Evolutionary conservation across 2,888 invertebrate genomes (phyloP).

Genomic region (Diaperis boleti): DNA sequence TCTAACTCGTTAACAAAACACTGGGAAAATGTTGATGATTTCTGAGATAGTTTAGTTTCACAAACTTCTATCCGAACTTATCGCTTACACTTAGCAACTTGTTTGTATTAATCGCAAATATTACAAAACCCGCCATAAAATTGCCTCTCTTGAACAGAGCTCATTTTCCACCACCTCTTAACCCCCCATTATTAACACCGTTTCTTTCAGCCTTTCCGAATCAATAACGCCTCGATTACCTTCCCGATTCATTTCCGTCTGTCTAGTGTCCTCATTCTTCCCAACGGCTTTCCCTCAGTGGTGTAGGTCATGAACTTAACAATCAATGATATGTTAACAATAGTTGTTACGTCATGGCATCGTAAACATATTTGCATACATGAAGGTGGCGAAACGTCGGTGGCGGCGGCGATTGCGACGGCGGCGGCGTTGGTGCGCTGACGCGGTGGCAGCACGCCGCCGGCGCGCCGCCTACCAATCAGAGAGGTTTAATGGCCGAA

Average conservation of each 20-base stretch:
- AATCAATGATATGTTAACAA: slow-evolving; percentile 67
- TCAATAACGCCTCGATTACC: slow-evolving; percentile 36
- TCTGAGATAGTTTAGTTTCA: too few relatives aligned
- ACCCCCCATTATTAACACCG: slow-evolving; percentile 16
- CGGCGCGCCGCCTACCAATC: slow-evolving; percentile 53
- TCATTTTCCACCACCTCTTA: too few relatives aligned
- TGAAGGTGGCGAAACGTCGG: slow-evolving; percentile 48
- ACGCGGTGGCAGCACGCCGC: slow-evolving; percentile 1
- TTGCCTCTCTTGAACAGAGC: too few relatives aligned
- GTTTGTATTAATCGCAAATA: too few relatives aligned
- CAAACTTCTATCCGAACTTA: too few relatives aligned
- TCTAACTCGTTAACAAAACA: too few relatives aligned
- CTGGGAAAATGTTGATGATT: too few relatives aligned
- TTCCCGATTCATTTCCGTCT: slow-evolving; percentile 44
- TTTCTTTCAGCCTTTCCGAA: background rate
- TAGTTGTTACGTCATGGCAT: slow-evolving; percentile 64
- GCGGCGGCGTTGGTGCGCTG: slow-evolving; percentile 9
- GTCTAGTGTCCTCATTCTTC: slow-evolving; percentile 54
- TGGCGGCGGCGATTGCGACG: slow-evolving; percentile 31
- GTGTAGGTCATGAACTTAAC: slow-evolving; percentile 65
- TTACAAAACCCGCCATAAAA: too few relatives aligned
- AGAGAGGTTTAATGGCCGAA: slow-evolving; percentile 61
- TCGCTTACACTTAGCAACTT: too few relatives aligned
- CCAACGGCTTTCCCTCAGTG: slow-evolving; percentile 65
- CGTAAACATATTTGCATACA: slow-evolving; percentile 66